phyloP scores from a whole-genome alignment of 2,888 invertebrate genomes.

The Stenolophus ochropezus region DNA sequence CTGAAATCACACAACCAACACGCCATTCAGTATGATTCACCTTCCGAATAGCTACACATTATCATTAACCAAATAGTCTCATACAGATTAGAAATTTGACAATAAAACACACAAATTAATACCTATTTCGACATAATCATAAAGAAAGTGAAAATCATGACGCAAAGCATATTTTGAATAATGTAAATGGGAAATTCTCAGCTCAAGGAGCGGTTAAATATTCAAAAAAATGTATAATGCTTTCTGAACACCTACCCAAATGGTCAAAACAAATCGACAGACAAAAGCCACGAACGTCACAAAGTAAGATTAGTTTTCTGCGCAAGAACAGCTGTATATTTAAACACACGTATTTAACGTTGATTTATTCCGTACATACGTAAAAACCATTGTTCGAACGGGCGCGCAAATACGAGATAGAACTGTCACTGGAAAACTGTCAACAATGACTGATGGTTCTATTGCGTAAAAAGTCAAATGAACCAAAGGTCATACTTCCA shows the following conservation, averaged over 20 bases:
- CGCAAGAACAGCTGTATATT: conserved; percentile 15
- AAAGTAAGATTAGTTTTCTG: conserved; percentile 11
- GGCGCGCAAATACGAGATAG: conserved; percentile 40
- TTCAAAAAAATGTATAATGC: no score
- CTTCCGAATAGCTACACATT: background rate
- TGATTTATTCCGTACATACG: background rate
- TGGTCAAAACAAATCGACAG: conserved; percentile 18
- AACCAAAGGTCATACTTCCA: conserved; percentile 48
- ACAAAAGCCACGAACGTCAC: conserved; percentile 32
- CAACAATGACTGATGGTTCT: conserved; percentile 59
- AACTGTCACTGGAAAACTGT: conserved; percentile 43
- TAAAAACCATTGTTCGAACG: conserved; percentile 11
- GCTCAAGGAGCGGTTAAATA: conserved; percentile 9
- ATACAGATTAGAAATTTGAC: conserved; percentile 1
- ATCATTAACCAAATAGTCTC: background rate
- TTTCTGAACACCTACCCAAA: conserved; percentile 34
- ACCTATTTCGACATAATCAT: conserved; percentile 14
- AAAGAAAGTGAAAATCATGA: conserved; percentile 22
- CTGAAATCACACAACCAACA: conserved; percentile 22
- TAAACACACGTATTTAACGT: conserved; percentile 3
- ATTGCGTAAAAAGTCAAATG: conserved; percentile 56
- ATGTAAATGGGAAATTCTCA: no score
- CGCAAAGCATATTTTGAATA: conserved; percentile 22
- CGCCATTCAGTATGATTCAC: background rate
- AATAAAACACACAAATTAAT: no score